Conservation (phyloP, 2,113 vertebrate species). For the Talpa occidentalis region DNA sequence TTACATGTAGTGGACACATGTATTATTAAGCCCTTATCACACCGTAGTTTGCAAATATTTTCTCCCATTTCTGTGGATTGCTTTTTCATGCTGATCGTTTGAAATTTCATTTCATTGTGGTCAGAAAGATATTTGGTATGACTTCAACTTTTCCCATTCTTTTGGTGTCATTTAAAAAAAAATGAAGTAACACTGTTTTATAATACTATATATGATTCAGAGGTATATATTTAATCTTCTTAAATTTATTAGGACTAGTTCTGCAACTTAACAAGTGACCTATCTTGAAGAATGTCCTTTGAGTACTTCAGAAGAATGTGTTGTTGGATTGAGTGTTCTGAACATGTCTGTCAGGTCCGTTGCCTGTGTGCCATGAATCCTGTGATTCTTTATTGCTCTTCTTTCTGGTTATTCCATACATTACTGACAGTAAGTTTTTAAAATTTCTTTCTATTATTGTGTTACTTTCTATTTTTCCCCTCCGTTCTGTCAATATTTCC, state of each 20-base stretch:
- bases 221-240: too few relatives aligned
- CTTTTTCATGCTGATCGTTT: neutral
- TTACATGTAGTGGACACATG: too few relatives aligned
- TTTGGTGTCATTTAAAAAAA: neutral
- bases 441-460: neutral
- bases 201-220: too few relatives aligned
- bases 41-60: neutral
- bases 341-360: neutral
- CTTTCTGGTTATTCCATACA: neutral
- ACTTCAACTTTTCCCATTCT: neutral
- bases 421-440: neutral
- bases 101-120: neutral
- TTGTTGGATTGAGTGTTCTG: neutral
- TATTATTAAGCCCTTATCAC: neutral
- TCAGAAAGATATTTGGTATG: neutral
- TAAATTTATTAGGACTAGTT: neutral
- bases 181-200: too few relatives aligned
- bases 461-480: neutral
- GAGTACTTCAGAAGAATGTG: neutral
- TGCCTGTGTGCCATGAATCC: neutral
- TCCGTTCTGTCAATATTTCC: neutral
- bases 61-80: neutral
- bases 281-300: neutral
- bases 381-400: neutral
- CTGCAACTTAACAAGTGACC: neutral